Conservation (phyloP, 2,113 vertebrate species). For the Plotosus lineatus region DNA sequence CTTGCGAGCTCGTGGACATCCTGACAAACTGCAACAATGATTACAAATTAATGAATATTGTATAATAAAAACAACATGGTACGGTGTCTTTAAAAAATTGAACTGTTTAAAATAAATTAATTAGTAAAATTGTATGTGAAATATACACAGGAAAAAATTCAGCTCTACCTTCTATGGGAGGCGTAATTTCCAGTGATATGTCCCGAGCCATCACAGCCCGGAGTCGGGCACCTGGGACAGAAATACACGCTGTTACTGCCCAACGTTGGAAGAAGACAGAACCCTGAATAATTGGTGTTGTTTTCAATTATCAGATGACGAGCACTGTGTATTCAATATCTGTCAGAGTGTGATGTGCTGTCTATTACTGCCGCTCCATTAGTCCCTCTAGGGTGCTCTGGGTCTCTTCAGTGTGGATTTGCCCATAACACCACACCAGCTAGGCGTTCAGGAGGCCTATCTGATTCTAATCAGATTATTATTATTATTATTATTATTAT, state of each 20-base stretch:
- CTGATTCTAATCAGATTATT: no score
- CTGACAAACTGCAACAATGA: conserved; percentile 85
- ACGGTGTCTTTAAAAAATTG: neutral
- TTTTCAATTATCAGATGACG: neutral
- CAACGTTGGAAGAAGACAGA: conserved; percentile 19
- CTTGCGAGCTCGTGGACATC: conserved; percentile 96
- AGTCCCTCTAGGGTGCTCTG: no score
- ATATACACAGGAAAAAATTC: neutral
- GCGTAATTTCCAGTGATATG: conserved; percentile 99
- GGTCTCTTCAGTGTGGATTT: no score
- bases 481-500: no score
- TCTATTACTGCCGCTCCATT: no score
- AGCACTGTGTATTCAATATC: neutral
- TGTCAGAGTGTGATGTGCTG: neutral
- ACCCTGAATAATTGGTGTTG: neutral
- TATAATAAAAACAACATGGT: neutral
- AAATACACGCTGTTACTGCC: conserved; percentile 57
- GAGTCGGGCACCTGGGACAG: conserved; percentile 92
- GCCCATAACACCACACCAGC: no score
- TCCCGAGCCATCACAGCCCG: conserved; percentile 97
- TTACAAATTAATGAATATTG: neutral
- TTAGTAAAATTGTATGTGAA: neutral
- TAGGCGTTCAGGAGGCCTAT: no score
- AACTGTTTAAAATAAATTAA: neutral
- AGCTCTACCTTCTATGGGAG: conserved; percentile 92